Evolutionary conservation across 64 coral and sea anemone genomes (phyloP).

Genomic region (Trachythela sp.): DNA sequence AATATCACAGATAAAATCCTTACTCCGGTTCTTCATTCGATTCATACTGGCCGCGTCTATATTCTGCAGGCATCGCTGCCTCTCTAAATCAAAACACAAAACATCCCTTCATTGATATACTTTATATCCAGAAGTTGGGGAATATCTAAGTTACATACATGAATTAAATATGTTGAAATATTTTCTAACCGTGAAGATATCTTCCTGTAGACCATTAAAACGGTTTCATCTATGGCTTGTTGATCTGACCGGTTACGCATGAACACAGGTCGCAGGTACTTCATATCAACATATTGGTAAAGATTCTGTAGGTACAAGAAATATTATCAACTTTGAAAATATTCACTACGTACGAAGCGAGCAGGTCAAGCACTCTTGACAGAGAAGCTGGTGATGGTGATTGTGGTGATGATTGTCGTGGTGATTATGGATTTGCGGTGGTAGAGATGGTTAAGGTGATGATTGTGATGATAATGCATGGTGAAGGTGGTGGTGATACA

Average conservation of each 20-base stretch:
- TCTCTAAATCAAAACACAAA: neutral
- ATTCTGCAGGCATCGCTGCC: neutral
- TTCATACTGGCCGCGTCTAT: neutral
- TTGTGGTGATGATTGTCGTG: no score
- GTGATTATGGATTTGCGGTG: no score
- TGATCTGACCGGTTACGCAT: neutral
- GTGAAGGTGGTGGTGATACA: no score
- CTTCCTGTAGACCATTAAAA: slow-evolving; percentile 6
- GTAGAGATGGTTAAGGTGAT: no score
- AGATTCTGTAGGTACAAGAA: neutral
- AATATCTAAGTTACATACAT: neutral
- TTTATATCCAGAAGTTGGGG: neutral
- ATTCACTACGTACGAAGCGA: neutral
- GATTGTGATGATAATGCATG: no score
- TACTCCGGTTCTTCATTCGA: neutral
- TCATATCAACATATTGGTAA: neutral
- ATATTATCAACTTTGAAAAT: neutral
- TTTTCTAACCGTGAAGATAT: neutral
- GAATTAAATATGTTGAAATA: neutral
- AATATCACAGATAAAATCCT: neutral
- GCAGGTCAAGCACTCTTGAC: no score
- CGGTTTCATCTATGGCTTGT: neutral
- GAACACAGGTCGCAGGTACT: neutral
- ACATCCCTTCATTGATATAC: neutral
- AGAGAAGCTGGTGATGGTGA: no score